Evolutionary conservation across 2,113 vertebrate species (phyloP), one percentile per base, ranked within the genome.

Genomic region (Alectura lathami): DNA sequence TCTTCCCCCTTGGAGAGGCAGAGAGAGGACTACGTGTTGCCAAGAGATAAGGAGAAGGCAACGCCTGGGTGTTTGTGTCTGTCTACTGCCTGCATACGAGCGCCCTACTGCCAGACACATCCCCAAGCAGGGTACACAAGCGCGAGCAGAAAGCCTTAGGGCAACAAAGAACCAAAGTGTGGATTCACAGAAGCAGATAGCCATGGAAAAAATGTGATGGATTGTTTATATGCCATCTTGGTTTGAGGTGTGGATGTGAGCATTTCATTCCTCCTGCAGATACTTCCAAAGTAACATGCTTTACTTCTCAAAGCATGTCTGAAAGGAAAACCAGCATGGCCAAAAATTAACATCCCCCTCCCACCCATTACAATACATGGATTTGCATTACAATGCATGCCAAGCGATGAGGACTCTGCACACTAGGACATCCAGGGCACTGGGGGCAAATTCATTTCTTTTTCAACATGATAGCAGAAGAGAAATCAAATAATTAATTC

Each of bases 91-190:
- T 51, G 69, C 81, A 72, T 5, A 11, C 0, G 0, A 43, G 56
- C 17, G 29, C 48, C 56, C 45, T 48, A 11, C 27, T 63, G 64
- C 2, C 48, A 85, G 62, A 57, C 4, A 68, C 0, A 24, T 8
- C 57, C 57, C 57, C 43, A 40, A 1, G 1, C 34, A 75, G 64
- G 3, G 1, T 13, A 10, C 0, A 0, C 0, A 2, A 23, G 10
- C 5, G 6, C 6, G 34, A 51, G 29, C 27, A 51, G 34, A 38
- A 30, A 7, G 56, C 45, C 68, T 8, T 21, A 15, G 29, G 48
- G 34, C 56, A n/a, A n/a, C 2, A 32, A 73, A 68, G 42, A 74
- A 64, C 22, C 30, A 42, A 11, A 21, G 22, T 34, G 32, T 3
- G 29, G 17, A 51, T 48, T 72, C 48, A 51, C 14, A 29, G 4